Conservation (phyloP, 2,888 invertebrate species). For the Drosophila fungiperda region DNA sequence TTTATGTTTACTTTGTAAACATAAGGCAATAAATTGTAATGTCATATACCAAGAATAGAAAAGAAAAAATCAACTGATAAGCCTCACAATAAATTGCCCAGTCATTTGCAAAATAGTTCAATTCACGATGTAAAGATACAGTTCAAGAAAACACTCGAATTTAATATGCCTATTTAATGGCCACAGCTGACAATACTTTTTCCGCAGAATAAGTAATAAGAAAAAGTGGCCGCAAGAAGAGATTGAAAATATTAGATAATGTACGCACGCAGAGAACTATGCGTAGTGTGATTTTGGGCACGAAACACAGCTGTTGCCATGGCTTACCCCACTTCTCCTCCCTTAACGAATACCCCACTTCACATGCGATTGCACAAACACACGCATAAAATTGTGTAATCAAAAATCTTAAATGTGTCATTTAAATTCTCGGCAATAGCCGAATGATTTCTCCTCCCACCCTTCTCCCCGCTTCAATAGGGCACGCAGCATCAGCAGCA, state of each 20-base stretch:
- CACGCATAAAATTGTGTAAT: conserved; percentile 68
- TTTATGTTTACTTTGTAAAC: not conserved
- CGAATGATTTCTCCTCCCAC: conserved; percentile 29
- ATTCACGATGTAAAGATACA: not conserved
- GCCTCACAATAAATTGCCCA: not conserved
- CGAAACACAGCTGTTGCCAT: conserved; percentile 6
- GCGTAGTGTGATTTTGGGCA: conserved; percentile 21
- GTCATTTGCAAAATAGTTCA: not conserved
- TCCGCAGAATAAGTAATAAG: not conserved
- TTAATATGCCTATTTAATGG: conserved; percentile 3
- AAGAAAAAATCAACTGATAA: not conserved
- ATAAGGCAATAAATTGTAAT: not conserved
- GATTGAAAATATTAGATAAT: conserved; percentile 21
- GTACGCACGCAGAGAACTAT: conserved; percentile 20
- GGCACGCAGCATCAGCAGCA: not conserved
- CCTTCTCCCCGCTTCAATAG: conserved; percentile 4
- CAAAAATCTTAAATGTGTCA: conserved; percentile 73
- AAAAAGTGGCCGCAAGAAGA: not conserved
- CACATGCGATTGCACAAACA: conserved; percentile 26
- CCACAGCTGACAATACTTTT: conserved; percentile 34
- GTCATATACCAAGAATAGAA: not conserved
- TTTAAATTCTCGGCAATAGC: conserved; percentile 66
- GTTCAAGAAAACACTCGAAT: not conserved
- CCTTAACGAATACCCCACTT: not conserved
- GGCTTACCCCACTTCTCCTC: not conserved